Percentiles rank a stretch among this genome's conserved stretches.
phyloP scores from a whole-genome alignment of 2,113 vertebrate genomes.

The Etheostoma cragini region DNA sequence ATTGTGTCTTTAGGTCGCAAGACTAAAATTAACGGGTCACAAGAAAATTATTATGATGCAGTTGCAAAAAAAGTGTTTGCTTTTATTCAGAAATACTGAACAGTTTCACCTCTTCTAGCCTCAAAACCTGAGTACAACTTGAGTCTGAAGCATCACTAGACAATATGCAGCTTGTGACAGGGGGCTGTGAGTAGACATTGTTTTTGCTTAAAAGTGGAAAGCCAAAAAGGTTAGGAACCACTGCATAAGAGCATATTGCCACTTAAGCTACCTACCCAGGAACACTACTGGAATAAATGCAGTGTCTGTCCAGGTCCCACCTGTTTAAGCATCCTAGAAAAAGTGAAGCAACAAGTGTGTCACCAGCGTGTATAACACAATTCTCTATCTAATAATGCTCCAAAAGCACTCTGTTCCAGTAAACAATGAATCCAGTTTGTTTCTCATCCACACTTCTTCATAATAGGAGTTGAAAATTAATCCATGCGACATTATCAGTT shows the following conservation, averaged over 20 bases:
- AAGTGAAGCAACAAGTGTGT: slow-evolving; percentile 19
- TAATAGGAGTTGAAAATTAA: slow-evolving; percentile 35
- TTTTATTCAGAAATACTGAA: slow-evolving; percentile 1
- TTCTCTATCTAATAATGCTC: neutral
- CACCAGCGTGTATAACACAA: neutral
- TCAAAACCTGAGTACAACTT: neutral
- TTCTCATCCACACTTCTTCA: slow-evolving; percentile 13
- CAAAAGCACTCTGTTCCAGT: neutral
- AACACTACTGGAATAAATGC: slow-evolving; percentile 7
- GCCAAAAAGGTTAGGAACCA: neutral
- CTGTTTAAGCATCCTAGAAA: slow-evolving; percentile 13
- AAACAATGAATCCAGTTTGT: slow-evolving; percentile 38
- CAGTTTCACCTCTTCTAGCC: slow-evolving; percentile 7
- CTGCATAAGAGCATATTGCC: neutral
- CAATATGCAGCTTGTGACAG: neutral
- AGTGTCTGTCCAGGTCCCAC: neutral
- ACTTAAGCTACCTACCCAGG: neutral
- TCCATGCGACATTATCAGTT: slow-evolving; percentile 10
- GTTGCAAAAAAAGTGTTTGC: neutral
- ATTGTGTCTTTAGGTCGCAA: neutral
- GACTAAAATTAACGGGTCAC: slow-evolving; percentile 6
- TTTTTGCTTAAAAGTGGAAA: slow-evolving; percentile 8
- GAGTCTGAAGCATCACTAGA: neutral
- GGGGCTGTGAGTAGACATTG: neutral
- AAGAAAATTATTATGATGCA: neutral